These are phyloP conservation scores for Synaphobranchus kaupii DNA, from an alignment of 2,797 vertebrate species.

Conservation along the genomic window DNA sequence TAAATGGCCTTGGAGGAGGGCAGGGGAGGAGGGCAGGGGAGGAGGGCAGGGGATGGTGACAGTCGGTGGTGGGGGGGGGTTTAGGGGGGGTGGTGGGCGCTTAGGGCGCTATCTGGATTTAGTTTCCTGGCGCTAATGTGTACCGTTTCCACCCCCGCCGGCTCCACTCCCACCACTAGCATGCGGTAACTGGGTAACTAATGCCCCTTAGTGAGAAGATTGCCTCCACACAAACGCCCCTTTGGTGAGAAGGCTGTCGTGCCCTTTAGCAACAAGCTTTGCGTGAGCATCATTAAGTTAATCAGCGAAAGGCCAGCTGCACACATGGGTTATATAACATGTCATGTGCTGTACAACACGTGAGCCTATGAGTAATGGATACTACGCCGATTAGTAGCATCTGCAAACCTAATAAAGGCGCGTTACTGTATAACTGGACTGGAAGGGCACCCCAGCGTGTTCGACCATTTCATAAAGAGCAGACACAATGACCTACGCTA, in stretches of 20 bases:
- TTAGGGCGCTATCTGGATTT: background rate
- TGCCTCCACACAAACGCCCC: background rate
- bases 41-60: background rate
- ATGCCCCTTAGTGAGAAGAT: no score
- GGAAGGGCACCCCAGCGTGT: background rate
- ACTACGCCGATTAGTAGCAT: background rate
- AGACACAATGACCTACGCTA: background rate
- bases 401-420: background rate
- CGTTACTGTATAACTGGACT: background rate
- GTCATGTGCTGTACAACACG: background rate
- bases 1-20: background rate
- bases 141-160: background rate
- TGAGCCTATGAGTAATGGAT: background rate
- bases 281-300: background rate
- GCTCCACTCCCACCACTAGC: background rate
- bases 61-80: background rate
- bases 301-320: background rate
- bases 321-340: background rate
- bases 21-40: background rate
- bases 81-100: no score
- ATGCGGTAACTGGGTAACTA: conserved; percentile 27
- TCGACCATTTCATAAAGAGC: background rate
- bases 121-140: conserved; percentile 20
- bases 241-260: background rate
- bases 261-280: background rate